Conservation (phyloP, 2,797 vertebrate species). For the Notamacropus eugenii region DNA sequence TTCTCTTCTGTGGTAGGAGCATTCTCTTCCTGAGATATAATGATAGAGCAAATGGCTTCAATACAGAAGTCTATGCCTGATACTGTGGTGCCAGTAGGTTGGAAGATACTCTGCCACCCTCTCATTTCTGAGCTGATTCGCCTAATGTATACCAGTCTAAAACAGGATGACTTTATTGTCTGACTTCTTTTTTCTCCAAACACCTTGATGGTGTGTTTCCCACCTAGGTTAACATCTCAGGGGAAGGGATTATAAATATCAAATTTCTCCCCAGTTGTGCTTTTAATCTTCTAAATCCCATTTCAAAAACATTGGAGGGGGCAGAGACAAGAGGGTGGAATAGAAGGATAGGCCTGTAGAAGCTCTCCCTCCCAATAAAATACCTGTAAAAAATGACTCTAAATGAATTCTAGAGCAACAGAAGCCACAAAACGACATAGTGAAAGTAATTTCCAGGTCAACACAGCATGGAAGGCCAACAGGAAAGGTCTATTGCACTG, state of each 20-base stretch:
- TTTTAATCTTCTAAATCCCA: background rate
- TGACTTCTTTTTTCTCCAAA: background rate
- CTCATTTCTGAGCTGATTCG: background rate
- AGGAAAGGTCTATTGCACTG: too few relatives aligned
- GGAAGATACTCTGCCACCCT: background rate
- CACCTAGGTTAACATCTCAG: background rate
- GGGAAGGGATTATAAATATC: background rate
- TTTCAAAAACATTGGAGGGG: background rate
- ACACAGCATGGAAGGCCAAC: too few relatives aligned
- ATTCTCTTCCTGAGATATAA: background rate
- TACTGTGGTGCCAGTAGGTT: background rate
- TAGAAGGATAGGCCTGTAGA: too few relatives aligned
- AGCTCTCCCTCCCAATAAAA: too few relatives aligned
- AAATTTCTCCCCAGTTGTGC: background rate
- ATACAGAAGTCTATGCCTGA: background rate
- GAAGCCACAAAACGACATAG: too few relatives aligned
- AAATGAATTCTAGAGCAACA: too few relatives aligned
- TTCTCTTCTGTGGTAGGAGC: background rate
- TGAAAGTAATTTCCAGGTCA: too few relatives aligned
- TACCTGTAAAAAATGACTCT: too few relatives aligned
- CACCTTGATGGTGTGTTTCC: background rate
- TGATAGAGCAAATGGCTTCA: background rate
- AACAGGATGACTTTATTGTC: background rate
- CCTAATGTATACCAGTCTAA: background rate
- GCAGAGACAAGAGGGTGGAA: too few relatives aligned